Base-by-base conservation (phyloP, 2,888 invertebrate species). In the Platerodrilus igneus region DNA sequence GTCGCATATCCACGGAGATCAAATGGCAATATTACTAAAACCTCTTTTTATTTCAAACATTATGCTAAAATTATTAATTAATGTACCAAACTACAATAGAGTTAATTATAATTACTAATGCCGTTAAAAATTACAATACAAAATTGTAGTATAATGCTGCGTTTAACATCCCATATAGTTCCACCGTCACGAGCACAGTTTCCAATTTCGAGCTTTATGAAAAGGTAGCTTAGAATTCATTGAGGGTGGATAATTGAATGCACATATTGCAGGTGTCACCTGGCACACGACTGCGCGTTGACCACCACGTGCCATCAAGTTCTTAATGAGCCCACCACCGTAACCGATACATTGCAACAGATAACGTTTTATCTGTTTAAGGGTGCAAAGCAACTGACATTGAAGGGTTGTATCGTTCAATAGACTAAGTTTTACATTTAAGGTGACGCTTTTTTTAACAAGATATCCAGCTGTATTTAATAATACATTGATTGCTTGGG, bases 251-350 rank as follows among this genome's bases (percentile, higher is more conserved):
- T 37, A 55, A 50, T 41, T 46, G 37, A 39, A 51, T 32, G 45
- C 44, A 36, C 43, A 42, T n/a, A n/a, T n/a, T 46, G 52, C 55
- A 53, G 52, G 53, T 53, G 53, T 52, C 55, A 53, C 53, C 52
- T 53, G 55, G 55, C 53, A 51, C 48, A 45, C 51, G 54, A 52
- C 46, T 46, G 51, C 54, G 52, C 47, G 45, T 23, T 52, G 47
- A 44, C 48, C 46, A 40, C 35, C 51, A 48, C 51, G 51, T 51
- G 51, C 48, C 48, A 27, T 35, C 30, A 35, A 34, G 34, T 26
- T 26, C 23, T 32, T 30, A 32, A 43, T 36, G 35, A 42, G 25
- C 39, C 22, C 25, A 43, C 23, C 25, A 41, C 29, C 43, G 38
- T 43, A 33, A 43, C 42, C 31, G 43, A 43, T 43, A 37, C 21